A percentile compares a stretch with the other conserved stretches of the same genome.
These are phyloP conservation scores for Tenualosa thibaudeaui DNA, from an alignment of 2,797 vertebrate genomes.

Conservation along the genomic window DNA sequence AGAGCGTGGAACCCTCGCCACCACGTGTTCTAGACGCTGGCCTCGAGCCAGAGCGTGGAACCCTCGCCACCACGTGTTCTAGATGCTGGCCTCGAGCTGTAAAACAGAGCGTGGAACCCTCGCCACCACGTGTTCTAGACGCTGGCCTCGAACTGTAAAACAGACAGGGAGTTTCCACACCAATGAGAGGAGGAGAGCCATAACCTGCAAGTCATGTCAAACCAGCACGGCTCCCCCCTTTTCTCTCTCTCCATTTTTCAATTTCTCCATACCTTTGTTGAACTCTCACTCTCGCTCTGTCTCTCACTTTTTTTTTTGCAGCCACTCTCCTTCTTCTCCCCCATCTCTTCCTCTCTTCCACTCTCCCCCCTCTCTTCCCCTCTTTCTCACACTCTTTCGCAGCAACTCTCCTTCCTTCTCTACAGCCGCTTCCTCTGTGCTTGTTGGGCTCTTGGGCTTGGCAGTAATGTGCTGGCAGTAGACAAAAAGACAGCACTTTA, in stretches of 20 bases:
- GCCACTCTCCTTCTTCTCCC: neutral
- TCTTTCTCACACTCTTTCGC: conserved; percentile 46
- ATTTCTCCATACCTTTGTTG: too few species aligned
- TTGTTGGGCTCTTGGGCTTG: conserved; percentile 36
- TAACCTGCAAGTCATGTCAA: neutral
- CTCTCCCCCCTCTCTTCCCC: conserved; percentile 34
- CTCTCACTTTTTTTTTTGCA: neutral
- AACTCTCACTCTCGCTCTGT: neutral
- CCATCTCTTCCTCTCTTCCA: conserved; percentile 5
- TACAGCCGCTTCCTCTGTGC: neutral
- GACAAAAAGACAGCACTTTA: conserved; percentile 66
- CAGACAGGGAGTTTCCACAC: neutral
- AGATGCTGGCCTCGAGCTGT: too few species aligned
- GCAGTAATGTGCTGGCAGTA: conserved; percentile 65
- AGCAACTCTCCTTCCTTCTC: neutral
- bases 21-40: too few species aligned
- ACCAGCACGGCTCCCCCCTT: neutral
- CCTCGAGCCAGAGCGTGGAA: too few species aligned
- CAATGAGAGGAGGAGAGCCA: neutral
- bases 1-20: too few species aligned
- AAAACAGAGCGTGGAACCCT: too few species aligned
- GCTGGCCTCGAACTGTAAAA: neutral
- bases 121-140: neutral
- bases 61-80: too few species aligned
- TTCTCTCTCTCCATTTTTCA: neutral